Evolutionary conservation across 2,113 vertebrate species (phyloP).

Genomic region (Cyphomyrus discorhynchus): DNA sequence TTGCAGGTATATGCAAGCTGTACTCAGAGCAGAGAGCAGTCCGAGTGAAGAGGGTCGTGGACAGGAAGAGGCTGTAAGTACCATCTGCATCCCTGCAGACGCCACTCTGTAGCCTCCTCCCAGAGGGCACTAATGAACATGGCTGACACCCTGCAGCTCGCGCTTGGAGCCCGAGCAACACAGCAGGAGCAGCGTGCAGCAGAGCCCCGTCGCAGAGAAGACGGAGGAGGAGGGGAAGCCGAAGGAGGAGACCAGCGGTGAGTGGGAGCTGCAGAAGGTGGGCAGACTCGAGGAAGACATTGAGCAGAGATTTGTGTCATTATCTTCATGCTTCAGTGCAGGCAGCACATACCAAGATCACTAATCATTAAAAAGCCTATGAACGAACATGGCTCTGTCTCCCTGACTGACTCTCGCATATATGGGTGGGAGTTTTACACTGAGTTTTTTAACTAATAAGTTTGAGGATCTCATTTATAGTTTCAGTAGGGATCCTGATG

Average conservation of each 20-base stretch:
- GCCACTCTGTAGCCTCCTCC: neutral
- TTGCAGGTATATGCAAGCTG: constrained; percentile 85
- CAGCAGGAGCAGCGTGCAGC: constrained; percentile 43
- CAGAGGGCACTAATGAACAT: neutral
- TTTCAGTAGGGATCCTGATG: neutral
- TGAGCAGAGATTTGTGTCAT: neutral
- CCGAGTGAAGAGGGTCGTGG: constrained; percentile 84
- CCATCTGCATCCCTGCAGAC: neutral
- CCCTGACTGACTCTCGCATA: neutral
- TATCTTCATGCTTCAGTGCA: neutral
- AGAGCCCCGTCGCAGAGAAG: constrained; percentile 43
- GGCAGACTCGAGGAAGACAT: neutral
- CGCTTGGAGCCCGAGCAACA: constrained; percentile 77
- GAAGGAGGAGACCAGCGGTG: constrained; percentile 70
- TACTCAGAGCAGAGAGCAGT: constrained; percentile 96
- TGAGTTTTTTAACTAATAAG: neutral
- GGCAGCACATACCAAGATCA: neutral
- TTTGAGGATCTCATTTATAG: neutral
- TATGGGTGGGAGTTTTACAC: neutral
- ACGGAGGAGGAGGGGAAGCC: constrained; percentile 57
- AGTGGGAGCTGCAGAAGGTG: constrained; percentile 9
- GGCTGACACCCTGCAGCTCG: constrained; percentile 60
- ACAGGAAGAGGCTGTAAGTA: constrained; percentile 94
- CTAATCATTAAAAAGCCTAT: neutral
- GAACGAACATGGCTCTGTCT: neutral